Evolutionary conservation across 2,888 invertebrate species (phyloP).

Genomic region (Phorcus lineatus): DNA sequence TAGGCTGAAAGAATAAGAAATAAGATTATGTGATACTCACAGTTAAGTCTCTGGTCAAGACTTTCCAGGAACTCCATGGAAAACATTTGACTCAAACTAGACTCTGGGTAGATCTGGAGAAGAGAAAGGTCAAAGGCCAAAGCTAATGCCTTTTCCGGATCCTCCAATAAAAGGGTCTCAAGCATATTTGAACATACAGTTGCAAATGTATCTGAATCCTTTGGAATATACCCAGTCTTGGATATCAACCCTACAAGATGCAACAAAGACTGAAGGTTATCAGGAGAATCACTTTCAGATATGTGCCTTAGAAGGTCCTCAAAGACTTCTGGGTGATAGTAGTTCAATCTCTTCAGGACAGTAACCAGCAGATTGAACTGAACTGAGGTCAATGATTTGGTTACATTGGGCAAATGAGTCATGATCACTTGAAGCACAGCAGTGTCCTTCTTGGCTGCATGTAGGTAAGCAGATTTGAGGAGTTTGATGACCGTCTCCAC

Average conservation of each 20-base stretch:
- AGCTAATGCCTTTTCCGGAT: slow-evolving; percentile 22
- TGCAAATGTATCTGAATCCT: slow-evolving; percentile 34
- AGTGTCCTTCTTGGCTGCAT: background rate
- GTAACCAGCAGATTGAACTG: background rate
- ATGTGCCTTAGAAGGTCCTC: slow-evolving; percentile 38
- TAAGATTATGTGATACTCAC: slow-evolving; percentile 29
- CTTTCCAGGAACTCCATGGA: slow-evolving; percentile 47
- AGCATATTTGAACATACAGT: slow-evolving; percentile 27
- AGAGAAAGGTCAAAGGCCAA: slow-evolving; percentile 36
- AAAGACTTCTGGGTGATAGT: slow-evolving; percentile 39
- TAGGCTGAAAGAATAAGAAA: background rate
- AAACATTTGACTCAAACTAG: slow-evolving; percentile 40
- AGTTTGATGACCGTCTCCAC: slow-evolving; percentile 27
- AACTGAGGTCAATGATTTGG: background rate
- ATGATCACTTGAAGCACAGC: slow-evolving; percentile 25
- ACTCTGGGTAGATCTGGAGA: slow-evolving; percentile 47
- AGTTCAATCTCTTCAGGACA: slow-evolving; percentile 14
- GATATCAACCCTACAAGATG: background rate
- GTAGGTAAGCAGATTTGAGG: slow-evolving; percentile 20
- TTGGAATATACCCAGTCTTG: slow-evolving; percentile 40
- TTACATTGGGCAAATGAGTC: background rate
- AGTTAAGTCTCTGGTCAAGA: slow-evolving; percentile 43
- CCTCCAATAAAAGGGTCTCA: background rate
- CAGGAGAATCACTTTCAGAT: slow-evolving; percentile 1
- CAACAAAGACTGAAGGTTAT: slow-evolving; percentile 4